Percentiles rank a stretch among this genome's conserved stretches.
Evolutionary conservation across 2,888 invertebrate species (phyloP).

Genomic region (Chrysolina oricalcia): DNA sequence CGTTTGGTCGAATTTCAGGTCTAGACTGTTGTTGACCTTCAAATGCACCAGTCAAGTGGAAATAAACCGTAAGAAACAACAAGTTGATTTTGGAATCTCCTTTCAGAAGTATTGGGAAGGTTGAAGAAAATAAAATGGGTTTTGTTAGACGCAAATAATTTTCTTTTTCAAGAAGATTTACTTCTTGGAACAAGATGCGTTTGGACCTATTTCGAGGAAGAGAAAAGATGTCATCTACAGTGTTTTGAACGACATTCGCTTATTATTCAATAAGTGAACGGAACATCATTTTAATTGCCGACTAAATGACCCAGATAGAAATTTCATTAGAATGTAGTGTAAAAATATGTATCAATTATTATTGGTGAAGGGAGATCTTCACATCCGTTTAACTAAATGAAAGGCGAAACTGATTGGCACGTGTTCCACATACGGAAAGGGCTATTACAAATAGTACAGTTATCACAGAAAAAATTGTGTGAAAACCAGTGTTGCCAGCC

Average conservation of each 20-base stretch:
- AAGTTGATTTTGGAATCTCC: background rate
- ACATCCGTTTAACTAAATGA: slow-evolving; percentile 10
- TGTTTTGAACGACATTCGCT: background rate
- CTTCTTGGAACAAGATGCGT: too few relatives aligned
- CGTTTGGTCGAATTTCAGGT: slow-evolving; percentile 14
- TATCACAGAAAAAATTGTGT: too few relatives aligned
- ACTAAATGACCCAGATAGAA: background rate
- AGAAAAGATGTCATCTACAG: background rate
- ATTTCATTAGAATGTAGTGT: slow-evolving; percentile 13
- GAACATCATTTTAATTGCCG: slow-evolving; percentile 12
- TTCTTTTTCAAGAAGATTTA: too few relatives aligned
- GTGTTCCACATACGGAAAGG: background rate
- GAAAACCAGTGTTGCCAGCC: too few relatives aligned
- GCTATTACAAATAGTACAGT: too few relatives aligned
- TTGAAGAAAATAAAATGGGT: too few relatives aligned
- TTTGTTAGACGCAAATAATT: too few relatives aligned
- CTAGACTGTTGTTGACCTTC: background rate
- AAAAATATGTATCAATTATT: slow-evolving; percentile 10
- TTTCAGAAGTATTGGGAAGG: background rate
- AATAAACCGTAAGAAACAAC: background rate
- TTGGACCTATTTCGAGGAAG: too few relatives aligned
- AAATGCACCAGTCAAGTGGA: background rate
- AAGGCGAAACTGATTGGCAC: background rate
- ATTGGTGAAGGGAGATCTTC: slow-evolving; percentile 22
- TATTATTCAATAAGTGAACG: slow-evolving; percentile 17